Evolutionary conservation across 2,113 vertebrate species (phyloP), one percentile per base, ranked within the genome.

Genomic region (Syngnathus floridae): DNA sequence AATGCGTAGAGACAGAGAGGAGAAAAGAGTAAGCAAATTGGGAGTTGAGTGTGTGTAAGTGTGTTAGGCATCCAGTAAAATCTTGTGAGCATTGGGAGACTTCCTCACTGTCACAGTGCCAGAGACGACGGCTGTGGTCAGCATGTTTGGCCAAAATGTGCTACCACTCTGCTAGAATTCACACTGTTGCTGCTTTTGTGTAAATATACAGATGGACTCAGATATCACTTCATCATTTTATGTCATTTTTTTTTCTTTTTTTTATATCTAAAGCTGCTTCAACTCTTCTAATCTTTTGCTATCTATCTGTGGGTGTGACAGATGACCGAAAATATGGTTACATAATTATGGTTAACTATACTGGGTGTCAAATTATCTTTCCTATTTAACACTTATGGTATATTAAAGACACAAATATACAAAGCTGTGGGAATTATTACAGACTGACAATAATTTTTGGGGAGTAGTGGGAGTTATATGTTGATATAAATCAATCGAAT

Each of bases 1-100:
- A 81, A 89, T 86, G 78, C 71, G 84, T 85, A 75, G 78, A 80
- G 88, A 89, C 88, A 87, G 87, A 82, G 70, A 70, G 66, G 79
- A 88, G 82, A 89, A 90, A 88, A 75, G 71, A 60, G 65, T 45
- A 62, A 76, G 51, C 72, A 70, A 82, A 85, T 69, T 40, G 56
- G 31, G n/a, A 61, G 6, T 22, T 68, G 49, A 62, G 59, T 66
- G 61, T 62, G 52, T 72, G 69, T 64, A 58, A 63, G 57, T 61
- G 57, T 62, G 21, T 64, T 38, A 54, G 48, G 43, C 65, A 77
- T 82, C 66, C 77, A 82, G 69, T 65, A 72, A 72, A 76, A 55
- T 21, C 19, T 16, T 62, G 19, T 68, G 61, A 71, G 67, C 70
- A 72, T 82, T 45, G 52, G 70, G 62, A 81, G 35, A 75, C 69